These are phyloP conservation scores for Amblyjoppa proteus DNA, from an alignment of 2,888 invertebrate genomes.

Conservation along the genomic window DNA sequence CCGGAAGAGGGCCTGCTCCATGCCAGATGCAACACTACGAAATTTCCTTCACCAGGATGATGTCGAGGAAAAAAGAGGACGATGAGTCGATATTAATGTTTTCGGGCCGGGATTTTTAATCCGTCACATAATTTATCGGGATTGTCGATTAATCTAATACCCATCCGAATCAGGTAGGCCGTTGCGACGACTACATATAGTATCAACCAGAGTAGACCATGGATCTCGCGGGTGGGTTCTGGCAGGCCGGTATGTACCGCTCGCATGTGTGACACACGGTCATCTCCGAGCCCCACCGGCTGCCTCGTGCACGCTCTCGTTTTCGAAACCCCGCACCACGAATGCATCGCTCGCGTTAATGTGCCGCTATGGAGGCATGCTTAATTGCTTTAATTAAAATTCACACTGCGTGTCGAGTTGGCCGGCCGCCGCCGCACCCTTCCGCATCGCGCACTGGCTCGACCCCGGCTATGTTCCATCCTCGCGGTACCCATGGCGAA, in stretches of 20 bases:
- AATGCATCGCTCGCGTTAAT: constrained; percentile 79
- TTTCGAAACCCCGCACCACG: constrained; percentile 71
- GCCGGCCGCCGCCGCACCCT: constrained; percentile 59
- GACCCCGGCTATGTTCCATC: constrained; percentile 46
- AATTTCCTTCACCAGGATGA: too few relatives aligned
- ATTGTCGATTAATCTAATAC: constrained; percentile 20
- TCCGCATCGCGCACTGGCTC: constrained; percentile 18
- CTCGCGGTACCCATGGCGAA: constrained; percentile 22
- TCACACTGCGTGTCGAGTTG: constrained; percentile 78
- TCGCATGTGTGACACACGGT: constrained; percentile 59
- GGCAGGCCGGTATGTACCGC: constrained; percentile 8
- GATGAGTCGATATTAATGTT: not conserved
- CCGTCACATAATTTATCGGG: not conserved
- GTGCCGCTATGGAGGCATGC: constrained; percentile 80
- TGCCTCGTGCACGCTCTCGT: constrained; percentile 49
- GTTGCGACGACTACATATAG: not conserved
- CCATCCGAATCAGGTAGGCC: constrained; percentile 16
- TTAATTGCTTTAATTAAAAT: constrained; percentile 84
- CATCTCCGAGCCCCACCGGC: constrained; percentile 21
- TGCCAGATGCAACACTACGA: too few relatives aligned
- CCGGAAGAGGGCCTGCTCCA: too few relatives aligned
- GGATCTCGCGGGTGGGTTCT: constrained; percentile 52
- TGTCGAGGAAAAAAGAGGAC: not conserved
- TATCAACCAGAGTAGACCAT: constrained; percentile 10
- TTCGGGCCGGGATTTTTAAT: not conserved